Conservation (phyloP, 2,888 invertebrate species). For the Drosophila affinis region DNA sequence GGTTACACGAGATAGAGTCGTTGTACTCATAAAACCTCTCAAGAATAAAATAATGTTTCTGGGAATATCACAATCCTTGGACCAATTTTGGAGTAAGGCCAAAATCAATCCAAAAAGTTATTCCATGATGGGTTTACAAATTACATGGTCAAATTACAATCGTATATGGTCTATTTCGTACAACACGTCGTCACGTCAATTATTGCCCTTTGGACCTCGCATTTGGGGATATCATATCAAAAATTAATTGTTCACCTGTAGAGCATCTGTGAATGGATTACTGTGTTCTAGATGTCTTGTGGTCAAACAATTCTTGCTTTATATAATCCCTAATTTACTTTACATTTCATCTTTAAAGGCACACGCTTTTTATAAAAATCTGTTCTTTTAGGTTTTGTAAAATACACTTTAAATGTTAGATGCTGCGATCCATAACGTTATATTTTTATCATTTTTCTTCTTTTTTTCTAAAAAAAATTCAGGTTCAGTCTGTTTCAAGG, state of each 20-base stretch:
- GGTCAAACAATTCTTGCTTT: slow-evolving; percentile 13
- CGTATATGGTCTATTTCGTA: slow-evolving; percentile 41
- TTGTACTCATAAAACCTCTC: slow-evolving; percentile 1
- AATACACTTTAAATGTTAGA: slow-evolving; percentile 45
- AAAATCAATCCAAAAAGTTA: slow-evolving; percentile 9
- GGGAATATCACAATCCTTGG: slow-evolving; percentile 5
- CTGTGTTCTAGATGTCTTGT: slow-evolving; percentile 42
- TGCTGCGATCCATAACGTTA: slow-evolving; percentile 55
- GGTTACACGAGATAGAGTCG: background rate
- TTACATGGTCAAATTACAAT: background rate
- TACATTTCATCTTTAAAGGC: slow-evolving; percentile 68
- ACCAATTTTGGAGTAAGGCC: background rate
- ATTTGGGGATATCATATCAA: slow-evolving; percentile 5
- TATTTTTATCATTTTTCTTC: slow-evolving; percentile 42
- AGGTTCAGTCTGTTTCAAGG: slow-evolving; percentile 76
- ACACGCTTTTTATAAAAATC: slow-evolving; percentile 74
- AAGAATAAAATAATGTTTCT: background rate
- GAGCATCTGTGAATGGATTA: slow-evolving; percentile 17
- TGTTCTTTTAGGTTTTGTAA: slow-evolving; percentile 50
- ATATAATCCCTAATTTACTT: slow-evolving; percentile 55
- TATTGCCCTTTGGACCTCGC: slow-evolving; percentile 49
- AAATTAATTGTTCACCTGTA: background rate
- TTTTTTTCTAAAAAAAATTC: slow-evolving; percentile 56
- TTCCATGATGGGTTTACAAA: background rate
- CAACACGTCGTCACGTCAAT: slow-evolving; percentile 43